These are phyloP conservation scores for Platyura marginata DNA, from an alignment of 1,140 invertebrate species.

Conservation along the genomic window DNA sequence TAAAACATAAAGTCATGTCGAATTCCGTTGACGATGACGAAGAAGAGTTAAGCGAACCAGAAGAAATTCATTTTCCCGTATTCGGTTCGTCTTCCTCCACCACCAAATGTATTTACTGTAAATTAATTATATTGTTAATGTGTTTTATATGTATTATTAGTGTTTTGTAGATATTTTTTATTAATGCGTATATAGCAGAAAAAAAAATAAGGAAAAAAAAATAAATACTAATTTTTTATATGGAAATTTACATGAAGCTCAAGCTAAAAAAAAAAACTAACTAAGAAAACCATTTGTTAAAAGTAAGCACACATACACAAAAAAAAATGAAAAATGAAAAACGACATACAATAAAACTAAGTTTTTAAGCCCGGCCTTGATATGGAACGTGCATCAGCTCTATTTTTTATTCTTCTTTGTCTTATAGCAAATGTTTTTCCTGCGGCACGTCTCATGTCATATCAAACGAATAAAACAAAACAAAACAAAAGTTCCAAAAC, in stretches of 20 bases:
- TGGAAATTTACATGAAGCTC: neutral
- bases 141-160: neutral
- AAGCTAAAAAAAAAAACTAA: neutral
- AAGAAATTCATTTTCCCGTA: constrained; percentile 23
- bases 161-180: neutral
- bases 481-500: neutral
- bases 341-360: neutral
- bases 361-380: neutral
- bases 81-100: constrained; percentile 8
- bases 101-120: too few relatives aligned
- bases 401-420: neutral
- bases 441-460: neutral
- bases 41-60: constrained; percentile 21
- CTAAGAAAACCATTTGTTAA: neutral
- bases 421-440: neutral
- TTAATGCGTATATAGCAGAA: neutral
- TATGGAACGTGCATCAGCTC: neutral
- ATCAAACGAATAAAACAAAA: too few relatives aligned
- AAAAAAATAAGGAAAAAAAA: neutral
- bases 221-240: neutral
- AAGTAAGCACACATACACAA: neutral
- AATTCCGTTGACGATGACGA: constrained; percentile 18
- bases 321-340: neutral
- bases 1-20: constrained; percentile 18
- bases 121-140: neutral